Conservation (phyloP, 53 echinoderm and acorn worm species). For the Holothuria leucospilota region DNA sequence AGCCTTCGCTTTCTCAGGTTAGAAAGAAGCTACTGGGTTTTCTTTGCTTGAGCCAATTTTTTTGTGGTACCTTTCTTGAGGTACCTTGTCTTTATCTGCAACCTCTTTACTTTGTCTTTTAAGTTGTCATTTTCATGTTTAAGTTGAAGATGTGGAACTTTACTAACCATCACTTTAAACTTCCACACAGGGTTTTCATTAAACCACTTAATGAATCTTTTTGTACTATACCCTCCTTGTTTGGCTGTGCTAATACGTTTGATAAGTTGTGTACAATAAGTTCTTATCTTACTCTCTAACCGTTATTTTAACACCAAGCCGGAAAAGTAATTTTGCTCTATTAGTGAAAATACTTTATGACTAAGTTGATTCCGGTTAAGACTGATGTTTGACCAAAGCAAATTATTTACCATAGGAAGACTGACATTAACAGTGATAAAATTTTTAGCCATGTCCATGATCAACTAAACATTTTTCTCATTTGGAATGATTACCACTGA, state of each 20-base stretch:
- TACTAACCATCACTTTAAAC: background rate
- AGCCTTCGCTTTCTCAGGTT: constrained; percentile 15
- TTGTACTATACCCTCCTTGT: background rate
- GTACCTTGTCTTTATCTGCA: background rate
- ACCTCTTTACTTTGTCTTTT: background rate
- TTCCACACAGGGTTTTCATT: constrained; percentile 12
- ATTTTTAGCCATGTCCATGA: too few species aligned
- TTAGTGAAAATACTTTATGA: background rate
- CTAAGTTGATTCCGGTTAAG: too few species aligned
- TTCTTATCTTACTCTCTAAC: constrained; percentile 2
- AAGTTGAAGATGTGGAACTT: background rate
- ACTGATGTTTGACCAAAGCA: too few species aligned
- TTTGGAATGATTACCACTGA: background rate
- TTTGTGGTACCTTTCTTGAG: background rate
- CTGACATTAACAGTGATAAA: too few species aligned
- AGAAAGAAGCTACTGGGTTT: background rate
- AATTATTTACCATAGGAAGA: too few species aligned
- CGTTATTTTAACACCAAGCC: background rate
- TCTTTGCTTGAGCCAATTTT: constrained; percentile 3
- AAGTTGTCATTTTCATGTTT: background rate
- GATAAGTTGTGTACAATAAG: constrained; percentile 7
- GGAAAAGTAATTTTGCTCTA: background rate
- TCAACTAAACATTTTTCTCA: background rate
- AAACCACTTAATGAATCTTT: constrained; percentile 10
- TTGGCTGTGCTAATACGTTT: background rate